A percentile compares a stretch with the other conserved stretches of the same genome.
phyloP scores from a whole-genome alignment of 2,113 vertebrate species.

The Cyphomyrus plagiostoma region DNA sequence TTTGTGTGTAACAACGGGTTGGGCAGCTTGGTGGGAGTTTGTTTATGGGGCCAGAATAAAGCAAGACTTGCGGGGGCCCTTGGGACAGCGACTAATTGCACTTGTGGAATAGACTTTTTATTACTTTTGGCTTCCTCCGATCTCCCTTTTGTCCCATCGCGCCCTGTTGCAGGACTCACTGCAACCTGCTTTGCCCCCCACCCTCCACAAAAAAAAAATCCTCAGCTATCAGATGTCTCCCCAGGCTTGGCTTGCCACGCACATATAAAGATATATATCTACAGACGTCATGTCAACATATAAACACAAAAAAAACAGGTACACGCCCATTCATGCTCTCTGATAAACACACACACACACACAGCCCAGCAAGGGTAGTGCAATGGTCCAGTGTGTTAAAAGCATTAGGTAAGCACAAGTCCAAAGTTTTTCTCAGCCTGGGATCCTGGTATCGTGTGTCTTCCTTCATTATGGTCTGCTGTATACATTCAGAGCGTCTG shows the following conservation, averaged over 20 bases:
- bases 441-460: constrained; percentile 63
- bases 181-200: constrained; percentile 14
- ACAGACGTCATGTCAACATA: constrained; percentile 2
- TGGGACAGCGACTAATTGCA: constrained; percentile 13
- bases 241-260: constrained; percentile 36
- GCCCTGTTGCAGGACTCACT: not conserved
- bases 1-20: not conserved
- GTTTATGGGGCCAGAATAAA: constrained; percentile 8
- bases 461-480: constrained; percentile 60
- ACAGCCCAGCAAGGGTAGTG: constrained; percentile 53
- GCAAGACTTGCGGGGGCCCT: not conserved
- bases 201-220: constrained; percentile 9
- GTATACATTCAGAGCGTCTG: constrained; percentile 52
- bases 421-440: constrained; percentile 52
- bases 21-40: not conserved
- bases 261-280: constrained; percentile 22
- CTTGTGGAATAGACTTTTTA: constrained; percentile 26
- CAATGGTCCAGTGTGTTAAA: constrained; percentile 65
- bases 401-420: constrained; percentile 64
- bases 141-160: constrained; percentile 11
- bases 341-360: not conserved
- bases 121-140: constrained; percentile 9
- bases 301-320: constrained; percentile 17
- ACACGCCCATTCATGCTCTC: constrained; percentile 7
- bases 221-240: constrained; percentile 15